phyloP scores from a whole-genome alignment of 2,797 vertebrate genomes.

The Bothrops alternatus region DNA sequence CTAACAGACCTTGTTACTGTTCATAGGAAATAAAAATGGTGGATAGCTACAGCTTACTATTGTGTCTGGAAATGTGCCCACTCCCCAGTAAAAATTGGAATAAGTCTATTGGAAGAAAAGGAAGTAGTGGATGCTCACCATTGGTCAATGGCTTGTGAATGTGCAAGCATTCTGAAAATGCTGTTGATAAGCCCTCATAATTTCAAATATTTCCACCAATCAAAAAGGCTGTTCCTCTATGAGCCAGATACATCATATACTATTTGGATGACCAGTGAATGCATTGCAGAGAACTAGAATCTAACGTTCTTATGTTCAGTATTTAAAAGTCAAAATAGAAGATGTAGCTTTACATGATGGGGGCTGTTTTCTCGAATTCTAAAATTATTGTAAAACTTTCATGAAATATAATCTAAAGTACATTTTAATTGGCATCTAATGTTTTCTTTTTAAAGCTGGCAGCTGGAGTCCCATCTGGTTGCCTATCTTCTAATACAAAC shows the following conservation, averaged over 20 bases:
- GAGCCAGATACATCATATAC: neutral
- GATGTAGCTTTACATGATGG: constrained; percentile 13
- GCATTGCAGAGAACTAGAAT: neutral
- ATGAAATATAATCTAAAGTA: constrained; percentile 49
- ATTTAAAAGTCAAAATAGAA: constrained; percentile 48
- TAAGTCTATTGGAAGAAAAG: neutral
- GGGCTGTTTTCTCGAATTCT: constrained; percentile 30
- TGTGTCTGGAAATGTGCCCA: neutral
- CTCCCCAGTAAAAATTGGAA: neutral
- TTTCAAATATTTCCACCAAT: neutral
- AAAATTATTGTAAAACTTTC: constrained; percentile 56
- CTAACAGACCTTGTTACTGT: neutral
- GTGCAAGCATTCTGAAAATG: neutral
- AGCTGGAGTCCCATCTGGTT: constrained; percentile 66
- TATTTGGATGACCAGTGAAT: neutral
- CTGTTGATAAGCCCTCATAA: neutral
- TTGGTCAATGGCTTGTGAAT: neutral
- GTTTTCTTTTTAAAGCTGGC: constrained; percentile 55
- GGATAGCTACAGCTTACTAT: neutral
- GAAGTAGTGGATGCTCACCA: neutral
- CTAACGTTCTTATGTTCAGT: constrained; percentile 21
- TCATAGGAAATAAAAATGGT: neutral
- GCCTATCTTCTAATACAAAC: constrained; percentile 52
- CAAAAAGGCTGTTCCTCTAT: neutral
- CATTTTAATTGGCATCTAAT: constrained; percentile 61